These are phyloP conservation scores for Danaus chrysippus DNA, from an alignment of 2,888 invertebrate genomes.

Conservation along the genomic window DNA sequence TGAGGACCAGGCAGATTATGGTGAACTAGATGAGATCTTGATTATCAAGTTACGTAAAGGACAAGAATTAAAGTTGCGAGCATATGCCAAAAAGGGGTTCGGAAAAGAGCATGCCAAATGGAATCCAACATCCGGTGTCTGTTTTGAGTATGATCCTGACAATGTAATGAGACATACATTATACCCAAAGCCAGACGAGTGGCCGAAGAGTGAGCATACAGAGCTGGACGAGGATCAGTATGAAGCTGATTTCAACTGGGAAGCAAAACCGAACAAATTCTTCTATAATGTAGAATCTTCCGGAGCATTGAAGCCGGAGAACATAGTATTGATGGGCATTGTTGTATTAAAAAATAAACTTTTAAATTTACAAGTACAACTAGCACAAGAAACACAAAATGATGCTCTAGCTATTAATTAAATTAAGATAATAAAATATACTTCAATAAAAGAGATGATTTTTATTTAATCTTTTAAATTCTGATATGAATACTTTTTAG, in stretches of 20 bases:
- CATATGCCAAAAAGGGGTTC: constrained; percentile 97
- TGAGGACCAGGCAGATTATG: constrained; percentile 95
- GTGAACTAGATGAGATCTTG: constrained; percentile 92
- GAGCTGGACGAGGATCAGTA: constrained; percentile 95
- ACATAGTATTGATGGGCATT: constrained; percentile 97
- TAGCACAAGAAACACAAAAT: constrained; percentile 91
- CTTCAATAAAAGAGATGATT: constrained; percentile 16
- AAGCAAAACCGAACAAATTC: constrained; percentile 97
- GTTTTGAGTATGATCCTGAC: constrained; percentile 99
- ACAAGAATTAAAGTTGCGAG: constrained; percentile 95
- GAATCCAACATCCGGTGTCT: constrained; percentile 99
- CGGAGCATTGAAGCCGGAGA: constrained; percentile 96
- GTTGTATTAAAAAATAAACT: constrained; percentile 96
- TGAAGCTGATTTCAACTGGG: constrained; percentile 96
- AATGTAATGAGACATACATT: constrained; percentile 97
- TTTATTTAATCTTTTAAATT: not conserved
- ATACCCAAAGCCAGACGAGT: constrained; percentile 97
- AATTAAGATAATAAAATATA: constrained; percentile 30
- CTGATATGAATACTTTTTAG: not conserved
- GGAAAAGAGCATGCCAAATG: constrained; percentile 99
- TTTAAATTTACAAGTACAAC: constrained; percentile 95
- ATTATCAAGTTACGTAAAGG: constrained; percentile 87
- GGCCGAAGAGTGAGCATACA: constrained; percentile 99
- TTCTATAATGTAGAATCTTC: constrained; percentile 98
- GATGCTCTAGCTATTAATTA: constrained; percentile 88